Percentiles rank a stretch among this genome's conserved stretches.
phyloP scores from a whole-genome alignment of 2,888 invertebrate species.

The Pasiphila rectangulata region DNA sequence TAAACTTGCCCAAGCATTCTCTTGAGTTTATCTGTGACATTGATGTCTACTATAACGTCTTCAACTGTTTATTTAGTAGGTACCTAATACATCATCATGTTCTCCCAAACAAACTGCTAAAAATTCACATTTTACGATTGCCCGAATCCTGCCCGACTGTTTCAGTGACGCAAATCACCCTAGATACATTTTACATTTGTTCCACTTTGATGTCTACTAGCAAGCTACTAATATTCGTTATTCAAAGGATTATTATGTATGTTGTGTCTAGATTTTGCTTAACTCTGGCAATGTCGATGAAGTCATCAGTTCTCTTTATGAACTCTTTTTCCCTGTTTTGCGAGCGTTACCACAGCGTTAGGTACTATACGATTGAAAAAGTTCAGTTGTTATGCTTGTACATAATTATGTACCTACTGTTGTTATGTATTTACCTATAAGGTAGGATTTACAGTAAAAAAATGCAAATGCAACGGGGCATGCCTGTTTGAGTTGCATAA shows the following conservation, averaged over 20 bases:
- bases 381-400: too few species aligned
- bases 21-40: constrained; percentile 16
- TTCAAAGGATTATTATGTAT: constrained; percentile 2
- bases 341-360: background rate
- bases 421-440: too few species aligned
- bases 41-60: constrained; percentile 6
- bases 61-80: constrained; percentile 18
- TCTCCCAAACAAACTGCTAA: constrained; percentile 37
- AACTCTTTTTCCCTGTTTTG: constrained; percentile 15
- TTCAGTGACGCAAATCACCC: constrained; percentile 33
- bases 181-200: constrained; percentile 3
- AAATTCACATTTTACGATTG: constrained; percentile 46
- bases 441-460: too few species aligned
- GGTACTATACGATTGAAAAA: background rate
- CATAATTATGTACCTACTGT: too few species aligned
- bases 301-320: constrained; percentile 10
- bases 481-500: too few species aligned
- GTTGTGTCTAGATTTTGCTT: constrained; percentile 5
- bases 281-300: constrained; percentile 7
- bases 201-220: constrained; percentile 12
- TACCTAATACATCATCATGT: constrained; percentile 23
- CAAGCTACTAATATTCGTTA: constrained; percentile 1
- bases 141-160: constrained; percentile 33
- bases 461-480: too few species aligned
- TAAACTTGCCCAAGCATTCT: constrained; percentile 2